A percentile compares a stretch with the other conserved stretches of the same genome.
Conservation (phyloP, 2,888 invertebrate genomes). For the Xanthia togata region DNA sequence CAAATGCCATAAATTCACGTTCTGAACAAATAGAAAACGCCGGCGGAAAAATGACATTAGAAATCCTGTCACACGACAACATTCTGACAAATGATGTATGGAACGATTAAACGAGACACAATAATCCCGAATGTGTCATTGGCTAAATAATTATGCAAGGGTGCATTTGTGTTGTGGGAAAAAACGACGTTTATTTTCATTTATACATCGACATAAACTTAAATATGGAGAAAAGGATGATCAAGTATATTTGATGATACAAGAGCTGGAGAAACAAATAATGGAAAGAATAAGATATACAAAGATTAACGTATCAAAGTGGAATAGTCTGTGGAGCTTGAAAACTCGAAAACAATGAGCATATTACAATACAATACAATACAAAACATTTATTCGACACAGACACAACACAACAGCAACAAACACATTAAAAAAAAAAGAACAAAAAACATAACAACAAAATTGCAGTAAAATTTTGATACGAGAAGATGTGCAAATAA, state of each 20-base stretch:
- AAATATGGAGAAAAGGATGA: constrained; percentile 6
- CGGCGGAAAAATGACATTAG: constrained; percentile 61
- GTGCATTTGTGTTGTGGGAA: constrained; percentile 42
- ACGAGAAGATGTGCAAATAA: neutral
- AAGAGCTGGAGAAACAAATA: neutral
- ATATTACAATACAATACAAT: neutral
- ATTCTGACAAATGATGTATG: constrained; percentile 61
- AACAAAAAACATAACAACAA: too few relatives aligned
- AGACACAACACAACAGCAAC: too few relatives aligned
- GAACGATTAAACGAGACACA: constrained; percentile 47
- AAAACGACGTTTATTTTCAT: constrained; percentile 49
- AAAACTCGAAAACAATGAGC: neutral
- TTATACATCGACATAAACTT: constrained; percentile 30
- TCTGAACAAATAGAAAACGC: constrained; percentile 58
- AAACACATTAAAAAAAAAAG: too few relatives aligned
- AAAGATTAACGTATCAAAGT: neutral
- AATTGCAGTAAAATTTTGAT: too few relatives aligned
- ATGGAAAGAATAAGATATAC: neutral
- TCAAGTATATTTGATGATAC: too few relatives aligned
- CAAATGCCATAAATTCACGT: constrained; percentile 61
- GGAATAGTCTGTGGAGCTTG: neutral
- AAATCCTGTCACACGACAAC: constrained; percentile 57
- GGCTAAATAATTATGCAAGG: constrained; percentile 57
- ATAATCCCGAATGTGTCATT: constrained; percentile 63
- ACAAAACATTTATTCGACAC: too few relatives aligned